Evolutionary conservation across 1,140 invertebrate species (phyloP).

Genomic region (Meloidogyne exigua): DNA sequence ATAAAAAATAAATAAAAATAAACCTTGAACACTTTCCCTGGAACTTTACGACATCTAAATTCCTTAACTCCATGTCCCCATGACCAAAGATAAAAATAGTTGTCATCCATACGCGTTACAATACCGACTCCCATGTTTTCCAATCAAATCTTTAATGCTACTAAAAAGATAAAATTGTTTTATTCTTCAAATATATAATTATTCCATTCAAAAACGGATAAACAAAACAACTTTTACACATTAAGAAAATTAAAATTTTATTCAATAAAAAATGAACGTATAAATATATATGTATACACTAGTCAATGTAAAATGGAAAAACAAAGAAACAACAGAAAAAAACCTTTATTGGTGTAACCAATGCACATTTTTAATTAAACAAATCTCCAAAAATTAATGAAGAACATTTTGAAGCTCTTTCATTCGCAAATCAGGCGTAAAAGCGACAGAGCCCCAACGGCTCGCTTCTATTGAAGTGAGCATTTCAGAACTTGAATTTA

Average conservation of each 20-base stretch:
- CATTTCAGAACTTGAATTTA: conserved; percentile 31
- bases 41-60: neutral
- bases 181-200: neutral
- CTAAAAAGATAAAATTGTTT: neutral
- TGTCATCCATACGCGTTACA: neutral
- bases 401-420: conserved; percentile 16
- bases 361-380: too few relatives aligned
- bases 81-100: neutral
- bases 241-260: neutral
- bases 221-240: neutral
- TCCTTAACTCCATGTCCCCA: neutral
- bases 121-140: neutral
- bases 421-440: conserved; percentile 7
- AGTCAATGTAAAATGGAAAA: too few relatives aligned
- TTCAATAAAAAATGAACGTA: neutral
- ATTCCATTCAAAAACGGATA: neutral
- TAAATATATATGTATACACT: neutral
- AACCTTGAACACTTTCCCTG: neutral
- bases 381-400: neutral
- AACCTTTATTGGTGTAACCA: too few relatives aligned
- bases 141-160: neutral
- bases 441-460: conserved; percentile 26
- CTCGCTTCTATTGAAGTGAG: conserved; percentile 33
- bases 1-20: neutral
- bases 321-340: too few relatives aligned